Evolutionary conservation across 2,888 invertebrate genomes (phyloP), one percentile per base, ranked within the genome.

Genomic region (Volucella inflata): DNA sequence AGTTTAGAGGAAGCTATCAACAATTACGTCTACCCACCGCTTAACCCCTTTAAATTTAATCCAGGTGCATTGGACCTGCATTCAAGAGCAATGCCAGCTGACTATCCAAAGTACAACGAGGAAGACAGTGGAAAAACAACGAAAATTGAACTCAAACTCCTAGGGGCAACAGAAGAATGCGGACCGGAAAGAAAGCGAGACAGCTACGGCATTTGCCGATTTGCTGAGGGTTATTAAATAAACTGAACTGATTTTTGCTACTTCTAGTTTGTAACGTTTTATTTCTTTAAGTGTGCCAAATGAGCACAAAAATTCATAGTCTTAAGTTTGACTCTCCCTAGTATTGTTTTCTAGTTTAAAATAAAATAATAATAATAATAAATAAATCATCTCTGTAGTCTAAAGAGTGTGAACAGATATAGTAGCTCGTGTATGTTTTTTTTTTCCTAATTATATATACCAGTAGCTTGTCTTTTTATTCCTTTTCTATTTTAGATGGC

Each of bases 131-230:
- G 67, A 65, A 85, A 81, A 68, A 60, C 85, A 60, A 85, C 81
- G 64, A 72, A 85, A 81, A 81, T 85, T 21, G 81, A 85, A 68
- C 68, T 85, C 11, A 85, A 85, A 71, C 92, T 96, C 55, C 88
- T 96, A 17, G 95, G 96, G 0, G 95, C 94, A 17, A 93, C 93
- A 65, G 96, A 96, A 89, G 95, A 96, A 89, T 96, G 96, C 90
- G 96, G 96, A 16, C 96, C 96, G 0, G 96, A 94, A 60, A 93
- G 95, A 88, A 93, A 93, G 88, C 93, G 96, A 42, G 95, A 96
- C 90, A 93, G 94, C n/a, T 93, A 94, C 78, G 95, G 96, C 9
- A 93, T 95, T 53, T 95, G 94, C 89, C 93, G 93, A 87, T 90
- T 92, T 88, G 89, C 91, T 72, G 90, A 90, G 78, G 91, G 91